Percentiles rank a stretch among this genome's conserved stretches.
Evolutionary conservation across 2,797 vertebrate species (phyloP).

Genomic region (Chelmon rostratus): DNA sequence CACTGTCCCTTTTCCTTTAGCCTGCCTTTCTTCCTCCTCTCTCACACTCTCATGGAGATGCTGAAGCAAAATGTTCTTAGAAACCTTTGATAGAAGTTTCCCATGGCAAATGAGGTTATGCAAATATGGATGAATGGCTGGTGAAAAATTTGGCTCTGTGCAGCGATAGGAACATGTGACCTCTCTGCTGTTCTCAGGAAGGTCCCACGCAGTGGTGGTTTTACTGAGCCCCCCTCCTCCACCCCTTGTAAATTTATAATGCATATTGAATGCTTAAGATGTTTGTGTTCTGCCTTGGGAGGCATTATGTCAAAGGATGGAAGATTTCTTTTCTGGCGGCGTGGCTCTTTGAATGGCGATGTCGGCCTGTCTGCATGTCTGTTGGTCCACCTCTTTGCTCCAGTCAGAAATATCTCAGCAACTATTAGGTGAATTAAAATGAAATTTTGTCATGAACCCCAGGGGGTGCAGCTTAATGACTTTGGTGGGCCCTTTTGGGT

Average conservation of each 20-base stretch:
- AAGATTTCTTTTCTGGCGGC: background rate
- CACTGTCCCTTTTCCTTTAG: background rate
- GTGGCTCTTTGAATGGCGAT: slow-evolving; percentile 2
- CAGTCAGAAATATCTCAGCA: slow-evolving; percentile 3
- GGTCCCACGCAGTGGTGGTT: slow-evolving; percentile 16
- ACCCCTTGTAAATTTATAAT: slow-evolving; percentile 34
- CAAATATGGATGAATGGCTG: slow-evolving; percentile 60
- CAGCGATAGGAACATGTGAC: slow-evolving; percentile 46
- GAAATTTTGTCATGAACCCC: background rate
- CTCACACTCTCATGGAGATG: slow-evolving; percentile 32
- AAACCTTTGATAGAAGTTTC: slow-evolving; percentile 68
- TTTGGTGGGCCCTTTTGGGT: background rate
- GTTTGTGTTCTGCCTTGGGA: slow-evolving; percentile 27
- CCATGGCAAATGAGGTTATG: slow-evolving; percentile 64
- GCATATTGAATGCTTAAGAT: slow-evolving; percentile 39
- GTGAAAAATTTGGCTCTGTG: slow-evolving; percentile 31
- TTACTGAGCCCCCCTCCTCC: slow-evolving; percentile 3
- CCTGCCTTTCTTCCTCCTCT: slow-evolving; percentile 1
- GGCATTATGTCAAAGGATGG: slow-evolving; percentile 17
- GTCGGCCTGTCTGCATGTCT: background rate
- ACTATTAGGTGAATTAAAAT: background rate
- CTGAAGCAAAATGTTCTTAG: slow-evolving; percentile 56
- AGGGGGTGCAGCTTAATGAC: background rate
- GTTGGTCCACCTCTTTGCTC: background rate
- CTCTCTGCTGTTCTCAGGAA: slow-evolving; percentile 41